Evolutionary conservation across 2,113 vertebrate species (phyloP), one percentile per base, ranked within the genome.

Genomic region (Poeciliopsis occidentalis): DNA sequence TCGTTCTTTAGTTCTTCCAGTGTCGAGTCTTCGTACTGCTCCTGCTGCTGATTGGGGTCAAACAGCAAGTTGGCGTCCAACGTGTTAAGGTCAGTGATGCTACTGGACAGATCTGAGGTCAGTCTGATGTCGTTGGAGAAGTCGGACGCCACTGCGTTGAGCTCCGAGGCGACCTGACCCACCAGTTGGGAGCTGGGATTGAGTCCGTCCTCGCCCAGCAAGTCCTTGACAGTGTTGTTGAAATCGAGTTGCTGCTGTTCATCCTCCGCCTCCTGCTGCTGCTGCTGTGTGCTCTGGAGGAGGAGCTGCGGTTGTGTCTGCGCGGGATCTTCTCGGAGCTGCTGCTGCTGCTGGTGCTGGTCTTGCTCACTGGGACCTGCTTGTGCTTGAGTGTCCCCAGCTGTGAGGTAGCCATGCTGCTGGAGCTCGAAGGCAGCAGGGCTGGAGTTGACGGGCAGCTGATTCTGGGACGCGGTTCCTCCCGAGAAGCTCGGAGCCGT

Each of bases 1-100:
- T 99, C 98, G 44, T 99, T 98, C 94, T 99, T 99, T 90, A 99
- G 94, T 90, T 99, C 98, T 94, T 99, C 98, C 97, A 99, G 97
- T 95, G 97, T 98, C 72, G 97, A 95, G 92, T 98, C 98, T 92
- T 99, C 98, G 19, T 99, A 98, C 93, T 97, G 96, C 94, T 97
- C 97, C 95, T 99, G 98, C 94, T 97, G 98, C 84, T 95, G 97
- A 91, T 96, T 95, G 66, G 98, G 97, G 93, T 99, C 97, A 91
- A 99, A 99, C 92, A 99, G 95, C 91, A 99, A 95, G 91, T 97
- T 98, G 85, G 97, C 93, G 92, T 99, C 98, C 93, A 99, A 96
- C 68, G 97, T 95, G 93, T 98, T 99, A 92, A 99, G 95, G 95
- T 99, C 97, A 57, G 96, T 98, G 94, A 99, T 99, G 96, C 98